Base-by-base conservation (phyloP, 2,113 vertebrate species). In the Centropus unirufus region DNA sequence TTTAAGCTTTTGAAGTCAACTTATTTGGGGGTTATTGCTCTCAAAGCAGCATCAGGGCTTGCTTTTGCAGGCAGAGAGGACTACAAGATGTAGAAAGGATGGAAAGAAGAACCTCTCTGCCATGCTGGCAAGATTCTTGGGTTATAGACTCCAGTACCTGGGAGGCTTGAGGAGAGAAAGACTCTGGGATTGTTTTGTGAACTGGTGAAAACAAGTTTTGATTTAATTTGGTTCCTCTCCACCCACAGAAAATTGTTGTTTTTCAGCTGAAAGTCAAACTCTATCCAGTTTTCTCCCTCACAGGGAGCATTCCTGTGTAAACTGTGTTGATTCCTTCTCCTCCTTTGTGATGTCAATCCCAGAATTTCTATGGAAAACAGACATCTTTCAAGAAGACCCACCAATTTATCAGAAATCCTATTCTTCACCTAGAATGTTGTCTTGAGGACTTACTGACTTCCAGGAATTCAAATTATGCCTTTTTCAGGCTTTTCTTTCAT, bases 101-200 rank as follows among this genome's bases (percentile, higher is more conserved):
- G 39, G 44, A 63, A 24, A 19, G 34, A 20, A 20, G 24, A 55
- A 12, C 8, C 26, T 34, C 61, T 5, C 3, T 32, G 42, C 52
- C 47, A 5, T 0, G 0, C n/a, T 21, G 12, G 30, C 44, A 34
- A 62, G 9, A 23, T 76, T 7, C 15, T 40, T 44, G 27, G 4
- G 9, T 54, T 68, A n/a, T 8, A 57, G 27, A 9, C 4, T 49
- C 30, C 14, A 13, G 10, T 21, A 63, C 27, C 68, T 34, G 14
- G 29, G 8, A 51, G 18, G 2, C 9, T 66, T 46, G 36, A 13
- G 51, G 75, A 82, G 9, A 69, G 52, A 40, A 83, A 51, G 14
- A 22, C 17, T 12, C n/a, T 6, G 9, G 14, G 42, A 19, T 67
- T 74, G 49, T 63, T 58, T 24, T 0, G 69, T 73, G 32, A 70